phyloP scores from a whole-genome alignment of 2,113 vertebrate species.

The Triplophysa dalaica region DNA sequence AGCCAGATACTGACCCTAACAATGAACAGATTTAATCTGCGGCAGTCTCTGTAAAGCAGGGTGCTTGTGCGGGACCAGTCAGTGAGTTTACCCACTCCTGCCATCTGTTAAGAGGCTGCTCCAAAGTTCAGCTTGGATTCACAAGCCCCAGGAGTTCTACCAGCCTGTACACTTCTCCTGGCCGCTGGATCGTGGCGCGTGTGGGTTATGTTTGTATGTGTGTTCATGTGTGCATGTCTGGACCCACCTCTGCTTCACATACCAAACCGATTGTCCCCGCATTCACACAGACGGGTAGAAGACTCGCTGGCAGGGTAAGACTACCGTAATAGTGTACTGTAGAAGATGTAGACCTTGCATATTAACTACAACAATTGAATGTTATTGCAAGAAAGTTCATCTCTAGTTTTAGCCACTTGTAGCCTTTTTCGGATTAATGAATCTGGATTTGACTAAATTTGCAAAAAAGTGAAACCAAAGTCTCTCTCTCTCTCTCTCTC shows the following conservation, averaged over 20 bases:
- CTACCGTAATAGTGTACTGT: constrained; percentile 4
- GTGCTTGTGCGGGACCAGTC: constrained; percentile 53
- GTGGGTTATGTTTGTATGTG: constrained; percentile 48
- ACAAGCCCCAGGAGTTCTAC: constrained; percentile 59
- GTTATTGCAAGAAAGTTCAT: neutral
- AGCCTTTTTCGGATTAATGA: constrained; percentile 10
- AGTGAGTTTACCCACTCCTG: constrained; percentile 53
- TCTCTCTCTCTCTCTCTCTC: constrained; percentile 11
- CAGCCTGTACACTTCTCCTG: constrained; percentile 55
- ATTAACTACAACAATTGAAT: neutral
- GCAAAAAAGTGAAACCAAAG: neutral
- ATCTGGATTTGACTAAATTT: neutral
- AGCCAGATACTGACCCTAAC: constrained; percentile 54
- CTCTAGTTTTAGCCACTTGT: neutral
- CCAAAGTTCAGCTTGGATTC: constrained; percentile 61
- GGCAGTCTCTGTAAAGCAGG: constrained; percentile 51
- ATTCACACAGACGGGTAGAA: constrained; percentile 48
- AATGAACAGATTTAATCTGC: constrained; percentile 61
- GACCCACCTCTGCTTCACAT: constrained; percentile 46
- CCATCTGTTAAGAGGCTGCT: constrained; percentile 60
- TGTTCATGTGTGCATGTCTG: constrained; percentile 44
- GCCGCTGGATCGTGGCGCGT: constrained; percentile 50
- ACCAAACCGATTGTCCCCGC: constrained; percentile 41
- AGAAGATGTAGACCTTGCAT: neutral
- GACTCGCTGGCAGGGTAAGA: constrained; percentile 40